Evolutionary conservation across 2,888 invertebrate species (phyloP).

Genomic region (Apeira syringaria): DNA sequence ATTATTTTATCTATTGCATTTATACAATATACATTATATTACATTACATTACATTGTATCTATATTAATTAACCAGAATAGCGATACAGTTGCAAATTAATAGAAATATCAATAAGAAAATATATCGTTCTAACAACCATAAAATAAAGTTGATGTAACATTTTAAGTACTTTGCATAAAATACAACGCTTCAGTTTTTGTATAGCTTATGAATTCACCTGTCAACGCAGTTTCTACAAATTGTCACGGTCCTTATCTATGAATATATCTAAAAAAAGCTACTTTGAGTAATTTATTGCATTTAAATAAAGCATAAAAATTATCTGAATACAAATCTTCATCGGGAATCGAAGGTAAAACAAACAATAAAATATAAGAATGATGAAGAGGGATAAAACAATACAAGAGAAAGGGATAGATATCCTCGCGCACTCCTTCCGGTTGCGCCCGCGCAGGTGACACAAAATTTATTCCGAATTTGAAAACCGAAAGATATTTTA

Average conservation of each 20-base stretch:
- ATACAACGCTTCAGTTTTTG: not conserved
- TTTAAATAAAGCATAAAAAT: constrained; percentile 76
- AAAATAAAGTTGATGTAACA: too few species aligned
- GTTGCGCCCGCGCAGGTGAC: constrained; percentile 79
- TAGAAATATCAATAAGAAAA: too few species aligned
- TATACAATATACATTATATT: too few species aligned
- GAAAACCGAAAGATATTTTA: constrained; percentile 81
- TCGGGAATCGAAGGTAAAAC: constrained; percentile 60
- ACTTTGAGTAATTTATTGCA: constrained; percentile 72
- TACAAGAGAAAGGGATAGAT: constrained; percentile 34
- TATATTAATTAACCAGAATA: too few species aligned
- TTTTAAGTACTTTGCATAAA: too few species aligned
- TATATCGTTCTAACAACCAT: too few species aligned
- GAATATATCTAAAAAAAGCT: constrained; percentile 61
- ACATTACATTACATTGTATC: too few species aligned
- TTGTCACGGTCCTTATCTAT: constrained; percentile 62
- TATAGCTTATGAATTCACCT: constrained; percentile 47
- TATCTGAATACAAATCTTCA: constrained; percentile 73
- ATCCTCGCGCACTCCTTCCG: constrained; percentile 67
- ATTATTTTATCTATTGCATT: too few species aligned
- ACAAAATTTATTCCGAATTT: constrained; percentile 82
- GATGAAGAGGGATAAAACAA: constrained; percentile 29
- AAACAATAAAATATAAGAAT: constrained; percentile 62
- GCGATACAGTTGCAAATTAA: too few species aligned
- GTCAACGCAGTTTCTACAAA: constrained; percentile 68